phyloP scores from a whole-genome alignment of 2,797 vertebrate species.

The Anguilla marmorata region DNA sequence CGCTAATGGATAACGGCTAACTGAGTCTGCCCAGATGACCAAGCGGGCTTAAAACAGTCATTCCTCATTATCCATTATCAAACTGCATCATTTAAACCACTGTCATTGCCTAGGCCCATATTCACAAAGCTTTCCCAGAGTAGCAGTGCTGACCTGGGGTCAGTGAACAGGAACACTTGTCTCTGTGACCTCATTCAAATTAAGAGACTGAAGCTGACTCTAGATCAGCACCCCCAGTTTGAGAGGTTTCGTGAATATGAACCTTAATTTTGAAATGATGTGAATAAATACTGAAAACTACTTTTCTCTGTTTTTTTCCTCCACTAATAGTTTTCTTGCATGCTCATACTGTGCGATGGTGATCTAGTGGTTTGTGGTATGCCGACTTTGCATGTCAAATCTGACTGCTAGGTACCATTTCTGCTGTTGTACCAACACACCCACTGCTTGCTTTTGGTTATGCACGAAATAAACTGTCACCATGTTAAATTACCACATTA shows the following conservation, averaged over 20 bases:
- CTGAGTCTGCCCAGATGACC: neutral
- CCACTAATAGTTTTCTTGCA: neutral
- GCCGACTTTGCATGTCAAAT: neutral
- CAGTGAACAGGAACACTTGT: too few species aligned
- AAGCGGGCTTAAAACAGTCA: neutral
- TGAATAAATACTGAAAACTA: neutral
- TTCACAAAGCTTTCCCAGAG: too few species aligned
- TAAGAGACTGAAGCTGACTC: too few species aligned
- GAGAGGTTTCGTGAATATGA: too few species aligned
- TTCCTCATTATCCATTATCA: neutral
- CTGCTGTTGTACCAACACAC: neutral
- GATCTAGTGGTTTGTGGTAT: neutral
- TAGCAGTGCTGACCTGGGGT: too few species aligned
- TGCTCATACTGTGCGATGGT: neutral
- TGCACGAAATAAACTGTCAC: neutral
- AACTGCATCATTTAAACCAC: neutral
- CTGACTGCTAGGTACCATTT: neutral
- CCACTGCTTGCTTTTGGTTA: neutral
- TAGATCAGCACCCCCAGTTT: too few species aligned
- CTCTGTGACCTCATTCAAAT: too few species aligned
- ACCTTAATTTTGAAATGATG: neutral
- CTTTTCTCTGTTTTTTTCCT: neutral
- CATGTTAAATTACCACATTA: too few species aligned
- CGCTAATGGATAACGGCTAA: neutral
- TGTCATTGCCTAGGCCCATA: too few species aligned